phyloP scores from a whole-genome alignment of 64 coral and sea anemone species.

The Montipora efflorescens region DNA sequence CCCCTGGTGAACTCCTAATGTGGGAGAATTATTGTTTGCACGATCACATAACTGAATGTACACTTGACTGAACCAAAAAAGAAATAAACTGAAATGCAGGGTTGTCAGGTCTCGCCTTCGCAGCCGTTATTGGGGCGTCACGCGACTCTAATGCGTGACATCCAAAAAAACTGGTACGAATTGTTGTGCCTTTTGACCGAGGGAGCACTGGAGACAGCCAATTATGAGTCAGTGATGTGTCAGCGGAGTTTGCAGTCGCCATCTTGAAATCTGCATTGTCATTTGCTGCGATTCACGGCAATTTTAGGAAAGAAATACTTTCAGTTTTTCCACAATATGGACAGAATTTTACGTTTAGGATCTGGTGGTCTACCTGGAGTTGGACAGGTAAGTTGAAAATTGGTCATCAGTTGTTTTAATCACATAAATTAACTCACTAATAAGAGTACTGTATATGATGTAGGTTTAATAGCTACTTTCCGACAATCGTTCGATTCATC shows the following conservation, averaged over 20 bases:
- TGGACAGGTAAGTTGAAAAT: constrained; percentile 75
- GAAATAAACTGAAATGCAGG: too few relatives aligned
- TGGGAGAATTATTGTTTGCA: too few relatives aligned
- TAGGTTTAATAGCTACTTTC: too few relatives aligned
- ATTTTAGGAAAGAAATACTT: background rate
- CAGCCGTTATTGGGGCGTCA: too few relatives aligned
- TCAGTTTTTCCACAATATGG: constrained; percentile 48
- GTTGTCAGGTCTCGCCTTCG: too few relatives aligned
- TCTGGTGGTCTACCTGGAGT: constrained; percentile 97
- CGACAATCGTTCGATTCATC: too few relatives aligned
- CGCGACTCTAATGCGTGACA: too few relatives aligned
- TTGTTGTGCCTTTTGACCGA: background rate
- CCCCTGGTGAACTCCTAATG: too few relatives aligned
- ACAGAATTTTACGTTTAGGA: constrained; percentile 98
- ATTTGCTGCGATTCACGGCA: background rate
- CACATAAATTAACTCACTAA: background rate
- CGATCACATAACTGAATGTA: too few relatives aligned
- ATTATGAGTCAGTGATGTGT: background rate
- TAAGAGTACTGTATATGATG: too few relatives aligned
- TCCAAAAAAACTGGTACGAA: too few relatives aligned
- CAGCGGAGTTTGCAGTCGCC: background rate
- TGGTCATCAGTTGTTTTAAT: background rate
- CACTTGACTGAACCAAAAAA: too few relatives aligned
- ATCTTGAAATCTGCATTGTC: constrained; percentile 43
- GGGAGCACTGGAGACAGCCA: background rate